Evolutionary conservation across 2,888 invertebrate species (phyloP), one percentile per base, ranked within the genome.

Genomic region (Caradrina clavipalpis): DNA sequence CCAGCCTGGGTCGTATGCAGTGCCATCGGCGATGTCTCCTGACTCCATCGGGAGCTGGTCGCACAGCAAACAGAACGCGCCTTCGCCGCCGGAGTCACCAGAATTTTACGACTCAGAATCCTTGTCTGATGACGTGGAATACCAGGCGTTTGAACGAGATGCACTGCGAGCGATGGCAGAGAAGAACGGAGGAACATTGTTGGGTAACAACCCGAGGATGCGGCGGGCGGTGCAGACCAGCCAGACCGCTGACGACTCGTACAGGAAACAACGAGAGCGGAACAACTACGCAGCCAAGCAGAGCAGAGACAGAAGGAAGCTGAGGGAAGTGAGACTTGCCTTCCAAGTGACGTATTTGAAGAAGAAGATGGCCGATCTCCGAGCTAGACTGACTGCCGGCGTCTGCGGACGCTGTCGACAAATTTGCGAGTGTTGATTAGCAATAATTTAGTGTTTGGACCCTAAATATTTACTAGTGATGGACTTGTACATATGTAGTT

Each of bases 201-300:
- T 96, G 0, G 95, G 95, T 1, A 95, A 97, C 31, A 98, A 98
- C 82, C 97, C 97, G 0, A 97, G 97, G 84, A 98, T 98, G 98
- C 94, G 97, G n/a, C 93, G 97, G 70, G 96, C 95, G 0, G 94
- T 95, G 15, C 93, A 93, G 62, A 86, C 89, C 0, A 86, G 79
- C 47, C 86, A 89, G 67, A 78, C 85, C 91, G 92, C 66, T 96
- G 91, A 98, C 85, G 98, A 98, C 89, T 97, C 97, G 0, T 99
- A 99, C 88, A 98, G 98, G 96, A 98, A 99, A 88, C 97, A 98
- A 63, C 95, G 99, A 4, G 97, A 98, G 79, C 98, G 98, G 89
- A 99, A 99, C 91, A 99, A 99, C 91, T 98, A 98, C 78, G 99
- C 99, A 0, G 99, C 99, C 0, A 99, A 99, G 90, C 96, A 99